A percentile compares a stretch with the other conserved stretches of the same genome.
Evolutionary conservation across 2,113 vertebrate species (phyloP).

Genomic region (Axis porcinus): DNA sequence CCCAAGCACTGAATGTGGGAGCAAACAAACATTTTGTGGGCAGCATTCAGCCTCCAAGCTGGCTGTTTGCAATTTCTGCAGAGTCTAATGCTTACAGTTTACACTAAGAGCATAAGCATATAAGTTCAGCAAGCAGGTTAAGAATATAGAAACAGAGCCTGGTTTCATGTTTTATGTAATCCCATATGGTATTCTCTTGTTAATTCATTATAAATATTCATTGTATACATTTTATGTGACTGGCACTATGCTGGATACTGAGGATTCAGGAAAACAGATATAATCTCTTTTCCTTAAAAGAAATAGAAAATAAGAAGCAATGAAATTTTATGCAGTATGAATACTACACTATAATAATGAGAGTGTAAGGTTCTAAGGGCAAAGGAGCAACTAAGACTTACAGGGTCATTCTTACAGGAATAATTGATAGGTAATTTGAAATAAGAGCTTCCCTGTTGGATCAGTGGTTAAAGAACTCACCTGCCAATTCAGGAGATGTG

Average conservation of each 20-base stretch:
- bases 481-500: not conserved
- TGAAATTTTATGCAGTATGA: not conserved
- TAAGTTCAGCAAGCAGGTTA: conserved; percentile 50
- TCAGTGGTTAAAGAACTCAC: not conserved
- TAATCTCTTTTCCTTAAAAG: not conserved
- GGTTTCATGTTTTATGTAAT: conserved; percentile 43
- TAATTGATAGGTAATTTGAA: not conserved
- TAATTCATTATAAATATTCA: conserved; percentile 57
- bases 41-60: not conserved
- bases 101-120: not conserved
- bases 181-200: conserved; percentile 39
- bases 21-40: conserved; percentile 24
- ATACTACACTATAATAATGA: not conserved
- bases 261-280: conserved; percentile 23
- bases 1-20: not conserved
- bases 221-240: conserved; percentile 26
- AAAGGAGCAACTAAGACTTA: not conserved
- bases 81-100: conserved; percentile 36
- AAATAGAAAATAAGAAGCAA: not conserved
- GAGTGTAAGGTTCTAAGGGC: not conserved
- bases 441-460: not conserved
- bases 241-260: not conserved
- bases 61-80: conserved; percentile 45
- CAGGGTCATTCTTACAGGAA: not conserved
- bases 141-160: conserved; percentile 15